phyloP scores from a whole-genome alignment of 2,113 vertebrate species.

The Planiliza haematocheilus region DNA sequence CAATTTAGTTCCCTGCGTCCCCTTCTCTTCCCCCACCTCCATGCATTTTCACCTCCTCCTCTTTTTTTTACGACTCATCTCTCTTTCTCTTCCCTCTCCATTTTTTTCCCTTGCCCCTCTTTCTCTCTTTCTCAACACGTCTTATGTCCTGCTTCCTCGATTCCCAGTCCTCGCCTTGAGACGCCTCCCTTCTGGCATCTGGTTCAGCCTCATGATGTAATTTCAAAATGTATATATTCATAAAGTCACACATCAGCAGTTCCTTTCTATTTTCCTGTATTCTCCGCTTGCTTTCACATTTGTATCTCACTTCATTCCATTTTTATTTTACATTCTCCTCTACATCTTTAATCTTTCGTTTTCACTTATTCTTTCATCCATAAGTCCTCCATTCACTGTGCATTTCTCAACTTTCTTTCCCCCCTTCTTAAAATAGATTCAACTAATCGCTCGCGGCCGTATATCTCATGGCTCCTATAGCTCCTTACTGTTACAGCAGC shows the following conservation, averaged over 20 bases:
- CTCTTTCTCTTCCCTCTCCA: slow-evolving; percentile 1
- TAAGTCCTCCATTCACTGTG: slow-evolving; percentile 12
- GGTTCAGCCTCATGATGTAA: slow-evolving; percentile 28
- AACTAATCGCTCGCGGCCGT: slow-evolving; percentile 34
- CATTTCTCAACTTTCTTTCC: neutral
- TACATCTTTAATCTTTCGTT: slow-evolving; percentile 12
- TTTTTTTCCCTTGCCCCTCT: neutral
- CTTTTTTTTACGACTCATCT: slow-evolving; percentile 37
- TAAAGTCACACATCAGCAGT: slow-evolving; percentile 14
- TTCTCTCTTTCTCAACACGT: neutral
- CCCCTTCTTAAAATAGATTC: slow-evolving; percentile 19
- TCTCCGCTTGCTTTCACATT: neutral
- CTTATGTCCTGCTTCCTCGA: slow-evolving; percentile 25
- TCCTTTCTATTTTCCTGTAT: slow-evolving; percentile 1
- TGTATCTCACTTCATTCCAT: neutral
- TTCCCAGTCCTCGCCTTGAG: slow-evolving; percentile 11
- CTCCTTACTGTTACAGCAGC: slow-evolving; percentile 50
- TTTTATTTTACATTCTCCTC: neutral
- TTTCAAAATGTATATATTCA: slow-evolving; percentile 21
- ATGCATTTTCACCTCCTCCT: neutral
- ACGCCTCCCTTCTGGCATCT: slow-evolving; percentile 37
- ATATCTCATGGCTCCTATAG: slow-evolving; percentile 17
- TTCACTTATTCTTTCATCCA: slow-evolving; percentile 20
- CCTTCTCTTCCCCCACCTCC: neutral
- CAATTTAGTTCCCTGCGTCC: neutral